Evolutionary conservation across 2,113 vertebrate species (phyloP).

Genomic region (Tragelaphus scriptus): DNA sequence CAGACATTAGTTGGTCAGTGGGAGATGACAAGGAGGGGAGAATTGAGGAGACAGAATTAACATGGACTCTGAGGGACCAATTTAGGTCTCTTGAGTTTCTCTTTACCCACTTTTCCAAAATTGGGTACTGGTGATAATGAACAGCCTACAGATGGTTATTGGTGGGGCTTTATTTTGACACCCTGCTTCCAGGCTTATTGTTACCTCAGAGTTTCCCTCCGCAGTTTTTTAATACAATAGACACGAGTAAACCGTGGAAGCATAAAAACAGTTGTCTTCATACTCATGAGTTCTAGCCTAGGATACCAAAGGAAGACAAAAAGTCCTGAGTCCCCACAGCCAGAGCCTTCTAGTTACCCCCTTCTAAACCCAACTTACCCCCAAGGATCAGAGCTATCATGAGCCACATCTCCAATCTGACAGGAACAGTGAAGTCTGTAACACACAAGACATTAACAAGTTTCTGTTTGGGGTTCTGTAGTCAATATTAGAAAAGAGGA

Average conservation of each 20-base stretch:
- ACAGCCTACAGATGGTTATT: neutral
- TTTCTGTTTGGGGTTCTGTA: neutral
- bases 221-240: neutral
- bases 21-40: neutral
- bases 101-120: neutral
- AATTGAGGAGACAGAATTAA: neutral
- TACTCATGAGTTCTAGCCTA: neutral
- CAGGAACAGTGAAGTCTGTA: neutral
- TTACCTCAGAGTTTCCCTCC: neutral
- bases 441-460: neutral
- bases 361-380: slow-evolving; percentile 41
- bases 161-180: neutral
- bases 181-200: neutral
- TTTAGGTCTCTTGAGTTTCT: neutral
- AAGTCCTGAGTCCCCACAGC: neutral
- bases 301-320: neutral
- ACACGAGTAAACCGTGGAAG: neutral
- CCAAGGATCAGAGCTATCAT: slow-evolving; percentile 32
- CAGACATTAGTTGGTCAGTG: neutral
- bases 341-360: neutral
- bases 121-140: neutral
- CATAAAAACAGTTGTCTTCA: neutral
- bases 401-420: slow-evolving; percentile 46
- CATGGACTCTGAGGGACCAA: neutral
- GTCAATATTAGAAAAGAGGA: slow-evolving; percentile 58